A percentile compares a stretch with the other conserved stretches of the same genome.
Evolutionary conservation across 2,888 invertebrate genomes (phyloP).

Genomic region (Teinopalpus imperialis): DNA sequence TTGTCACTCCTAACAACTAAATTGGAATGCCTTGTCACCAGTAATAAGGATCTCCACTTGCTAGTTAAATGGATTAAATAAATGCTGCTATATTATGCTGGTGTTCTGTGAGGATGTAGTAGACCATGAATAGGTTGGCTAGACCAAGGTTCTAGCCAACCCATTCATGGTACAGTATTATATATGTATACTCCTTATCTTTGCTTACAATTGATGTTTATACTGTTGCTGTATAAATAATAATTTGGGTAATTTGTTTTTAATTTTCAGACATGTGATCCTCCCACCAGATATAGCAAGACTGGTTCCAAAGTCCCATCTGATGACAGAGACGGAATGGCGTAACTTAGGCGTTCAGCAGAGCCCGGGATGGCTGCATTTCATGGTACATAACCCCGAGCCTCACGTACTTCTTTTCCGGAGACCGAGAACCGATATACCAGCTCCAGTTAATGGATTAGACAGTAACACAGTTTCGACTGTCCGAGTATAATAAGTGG

Average conservation of each 20-base stretch:
- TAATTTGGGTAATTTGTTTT: background rate
- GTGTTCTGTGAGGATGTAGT: too few relatives aligned
- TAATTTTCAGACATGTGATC: constrained; percentile 90
- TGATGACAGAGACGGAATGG: constrained; percentile 98
- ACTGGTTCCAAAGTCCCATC: constrained; percentile 92
- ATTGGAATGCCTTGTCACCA: too few relatives aligned
- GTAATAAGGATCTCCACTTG: too few relatives aligned
- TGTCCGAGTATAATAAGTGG: constrained; percentile 52
- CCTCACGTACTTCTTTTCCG: constrained; percentile 93
- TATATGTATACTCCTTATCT: too few relatives aligned
- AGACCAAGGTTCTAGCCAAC: too few relatives aligned
- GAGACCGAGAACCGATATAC: constrained; percentile 72
- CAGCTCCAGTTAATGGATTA: constrained; percentile 51
- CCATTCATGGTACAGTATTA: too few relatives aligned
- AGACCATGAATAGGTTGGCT: too few relatives aligned
- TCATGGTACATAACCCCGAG: constrained; percentile 95
- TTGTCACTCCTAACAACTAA: too few relatives aligned
- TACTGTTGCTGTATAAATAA: background rate
- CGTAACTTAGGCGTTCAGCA: constrained; percentile 96
- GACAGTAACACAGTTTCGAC: constrained; percentile 52
- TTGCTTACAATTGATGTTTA: too few relatives aligned
- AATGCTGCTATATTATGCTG: too few relatives aligned
- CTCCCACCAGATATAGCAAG: constrained; percentile 92
- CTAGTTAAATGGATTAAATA: too few relatives aligned
- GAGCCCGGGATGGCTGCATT: constrained; percentile 92